phyloP scores from a whole-genome alignment of 2,797 vertebrate genomes.

The Poecilia picta region DNA sequence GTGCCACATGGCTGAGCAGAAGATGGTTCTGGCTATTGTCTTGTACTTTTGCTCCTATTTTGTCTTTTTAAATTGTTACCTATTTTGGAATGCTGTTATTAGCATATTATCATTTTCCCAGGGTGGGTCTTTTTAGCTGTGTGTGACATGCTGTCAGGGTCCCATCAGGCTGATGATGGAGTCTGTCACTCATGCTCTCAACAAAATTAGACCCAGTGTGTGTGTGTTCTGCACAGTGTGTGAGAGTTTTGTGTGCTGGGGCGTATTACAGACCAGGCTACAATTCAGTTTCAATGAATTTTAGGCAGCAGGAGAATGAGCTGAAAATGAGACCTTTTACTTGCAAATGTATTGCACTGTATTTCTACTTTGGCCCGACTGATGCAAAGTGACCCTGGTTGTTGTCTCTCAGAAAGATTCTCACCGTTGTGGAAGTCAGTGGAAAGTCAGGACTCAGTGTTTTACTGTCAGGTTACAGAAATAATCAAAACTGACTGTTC shows the following conservation, averaged over 20 bases:
- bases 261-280: neutral
- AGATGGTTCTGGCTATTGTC: neutral
- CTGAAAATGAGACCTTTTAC: slow-evolving; percentile 33
- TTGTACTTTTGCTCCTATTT: slow-evolving; percentile 4
- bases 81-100: slow-evolving; percentile 49
- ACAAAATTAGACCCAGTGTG: slow-evolving; percentile 38
- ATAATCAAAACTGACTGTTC: neutral
- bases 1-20: neutral
- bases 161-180: slow-evolving; percentile 51
- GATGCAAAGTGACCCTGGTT: slow-evolving; percentile 7
- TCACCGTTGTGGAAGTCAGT: slow-evolving; percentile 21
- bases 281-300: slow-evolving; percentile 30
- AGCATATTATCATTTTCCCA: slow-evolving; percentile 49
- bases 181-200: slow-evolving; percentile 51
- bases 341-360: slow-evolving; percentile 37
- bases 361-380: slow-evolving; percentile 25
- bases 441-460: slow-evolving; percentile 28
- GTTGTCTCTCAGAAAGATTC: neutral
- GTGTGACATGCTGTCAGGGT: slow-evolving; percentile 50
- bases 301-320: slow-evolving; percentile 19
- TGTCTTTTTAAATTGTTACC: slow-evolving; percentile 27
- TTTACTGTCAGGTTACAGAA: neutral
- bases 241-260: slow-evolving; percentile 1
- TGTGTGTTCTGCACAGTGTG: slow-evolving; percentile 9
- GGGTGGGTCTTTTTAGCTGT: slow-evolving; percentile 40